Base-by-base conservation (phyloP, 2,113 vertebrate species). In the Leuciscus idus region DNA sequence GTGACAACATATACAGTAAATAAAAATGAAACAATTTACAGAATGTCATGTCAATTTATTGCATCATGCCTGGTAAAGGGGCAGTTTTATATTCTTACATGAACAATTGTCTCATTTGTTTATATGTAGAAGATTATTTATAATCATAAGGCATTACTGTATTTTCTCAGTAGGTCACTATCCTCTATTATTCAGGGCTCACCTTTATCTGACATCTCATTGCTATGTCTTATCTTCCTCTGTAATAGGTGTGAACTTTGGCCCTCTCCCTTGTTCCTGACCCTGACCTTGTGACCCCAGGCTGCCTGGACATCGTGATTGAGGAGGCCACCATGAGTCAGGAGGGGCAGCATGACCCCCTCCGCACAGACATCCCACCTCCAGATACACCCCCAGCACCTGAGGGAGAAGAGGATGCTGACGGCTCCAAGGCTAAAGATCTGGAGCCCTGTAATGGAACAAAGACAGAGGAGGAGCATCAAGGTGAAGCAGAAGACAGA, bases 271-370 rank as follows among this genome's bases (percentile, higher is more conserved):
- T 43, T 6, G 62, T 30, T 48, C 73, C 36, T 48, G 61, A 62
- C 48, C 28, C 33, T 83, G 87, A 39, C 81, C 66, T 85, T 73
- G 83, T 66, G 61, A 77, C 78, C 46, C 83, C 52, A 82, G 84
- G 72, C 59, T 84, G 46, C 55, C n/a, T 50, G 6, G 64, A 61
- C 68, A 66, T 52, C 19, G 62, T 85, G 72, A 87, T 75, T 87
- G 90, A 85, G 87, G 89, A 88, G 88, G 90, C 77, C 93, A 93
- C 89, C 93, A 96, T 96, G 95, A 95, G 93, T 92, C 93, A 95
- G 94, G 95, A 95, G 93, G 94, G 94, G 92, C 94, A 93, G 90
- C 90, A 90, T 72, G 89, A 90, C 90, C 93, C 93, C 92, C 90
- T 78, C 88, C 89, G 70, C 55, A 91, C 91, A 89, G 91, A 91